These are phyloP conservation scores for Pyrgilauda ruficollis DNA, from an alignment of 2,113 vertebrate species.

Conservation along the genomic window DNA sequence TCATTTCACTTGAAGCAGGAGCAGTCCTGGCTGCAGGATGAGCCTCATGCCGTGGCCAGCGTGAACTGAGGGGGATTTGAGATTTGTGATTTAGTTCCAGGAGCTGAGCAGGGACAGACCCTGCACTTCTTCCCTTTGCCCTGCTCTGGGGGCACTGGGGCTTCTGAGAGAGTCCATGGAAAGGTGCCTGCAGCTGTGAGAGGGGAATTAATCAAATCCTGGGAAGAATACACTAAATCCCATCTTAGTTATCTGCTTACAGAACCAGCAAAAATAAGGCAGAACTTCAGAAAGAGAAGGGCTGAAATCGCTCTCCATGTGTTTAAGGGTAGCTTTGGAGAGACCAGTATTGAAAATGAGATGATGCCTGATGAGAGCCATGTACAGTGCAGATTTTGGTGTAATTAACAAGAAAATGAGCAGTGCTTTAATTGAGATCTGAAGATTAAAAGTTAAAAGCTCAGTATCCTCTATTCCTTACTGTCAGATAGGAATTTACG, in stretches of 20 bases:
- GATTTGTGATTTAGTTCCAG: not conserved
- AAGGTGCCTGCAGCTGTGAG: not conserved
- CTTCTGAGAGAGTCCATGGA: not conserved
- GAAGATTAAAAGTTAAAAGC: constrained; percentile 50
- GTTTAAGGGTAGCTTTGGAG: not conserved
- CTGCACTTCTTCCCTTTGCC: not conserved
- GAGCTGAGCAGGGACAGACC: not conserved
- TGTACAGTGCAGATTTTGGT: not conserved
- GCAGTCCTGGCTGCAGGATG: not conserved
- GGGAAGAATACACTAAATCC: not conserved
- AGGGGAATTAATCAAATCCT: not conserved
- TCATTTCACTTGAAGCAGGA: not conserved
- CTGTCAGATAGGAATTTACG: constrained; percentile 51
- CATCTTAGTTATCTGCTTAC: not conserved
- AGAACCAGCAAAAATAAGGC: not conserved
- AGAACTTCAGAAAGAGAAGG: not conserved
- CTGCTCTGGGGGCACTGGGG: not conserved
- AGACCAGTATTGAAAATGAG: not conserved
- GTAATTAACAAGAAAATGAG: constrained; percentile 68
- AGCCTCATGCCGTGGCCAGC: not conserved
- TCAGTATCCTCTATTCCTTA: constrained; percentile 25
- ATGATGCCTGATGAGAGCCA: not conserved
- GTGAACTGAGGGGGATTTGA: not conserved
- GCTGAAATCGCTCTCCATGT: not conserved
- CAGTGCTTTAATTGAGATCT: constrained; percentile 53